A percentile compares a stretch with the other conserved stretches of the same genome.
These are phyloP conservation scores for Pelagia noctiluca DNA, from an alignment of 30 jellyfish, hydroid and myxozoan species.

Conservation along the genomic window DNA sequence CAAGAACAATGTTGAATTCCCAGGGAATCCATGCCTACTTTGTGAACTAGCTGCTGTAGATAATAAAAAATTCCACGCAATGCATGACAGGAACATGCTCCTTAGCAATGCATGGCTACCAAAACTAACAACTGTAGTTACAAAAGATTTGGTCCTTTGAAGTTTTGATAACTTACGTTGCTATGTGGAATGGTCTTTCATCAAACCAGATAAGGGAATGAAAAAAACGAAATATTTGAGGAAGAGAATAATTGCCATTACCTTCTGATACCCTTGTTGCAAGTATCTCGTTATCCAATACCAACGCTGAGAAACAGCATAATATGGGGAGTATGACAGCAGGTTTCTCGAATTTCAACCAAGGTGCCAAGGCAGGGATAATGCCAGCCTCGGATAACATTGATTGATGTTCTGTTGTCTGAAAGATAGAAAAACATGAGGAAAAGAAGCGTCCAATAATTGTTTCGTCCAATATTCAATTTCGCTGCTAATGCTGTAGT, in stretches of 20 bases:
- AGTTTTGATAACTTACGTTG: no score
- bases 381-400: slow-evolving; percentile 88
- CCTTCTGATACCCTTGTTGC: slow-evolving; percentile 83
- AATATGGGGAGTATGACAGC: slow-evolving; percentile 78
- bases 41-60: no score
- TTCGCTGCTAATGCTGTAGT: no score
- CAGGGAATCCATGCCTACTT: no score
- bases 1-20: no score
- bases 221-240: not conserved
- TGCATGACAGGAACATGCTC: no score
- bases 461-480: not conserved
- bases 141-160: no score
- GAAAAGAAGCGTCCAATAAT: not conserved
- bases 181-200: no score
- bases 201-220: slow-evolving; percentile 21
- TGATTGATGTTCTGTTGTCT: slow-evolving; percentile 86
- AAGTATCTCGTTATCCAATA: slow-evolving; percentile 73
- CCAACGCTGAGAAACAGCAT: slow-evolving; percentile 83
- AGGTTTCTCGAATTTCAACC: slow-evolving; percentile 75
- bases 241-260: not conserved
- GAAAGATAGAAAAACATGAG: not conserved
- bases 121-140: no score
- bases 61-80: no score
- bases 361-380: slow-evolving; percentile 83
- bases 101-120: no score